Base-by-base conservation (phyloP, 2,797 vertebrate genomes). In the Sciurus vulgaris region DNA sequence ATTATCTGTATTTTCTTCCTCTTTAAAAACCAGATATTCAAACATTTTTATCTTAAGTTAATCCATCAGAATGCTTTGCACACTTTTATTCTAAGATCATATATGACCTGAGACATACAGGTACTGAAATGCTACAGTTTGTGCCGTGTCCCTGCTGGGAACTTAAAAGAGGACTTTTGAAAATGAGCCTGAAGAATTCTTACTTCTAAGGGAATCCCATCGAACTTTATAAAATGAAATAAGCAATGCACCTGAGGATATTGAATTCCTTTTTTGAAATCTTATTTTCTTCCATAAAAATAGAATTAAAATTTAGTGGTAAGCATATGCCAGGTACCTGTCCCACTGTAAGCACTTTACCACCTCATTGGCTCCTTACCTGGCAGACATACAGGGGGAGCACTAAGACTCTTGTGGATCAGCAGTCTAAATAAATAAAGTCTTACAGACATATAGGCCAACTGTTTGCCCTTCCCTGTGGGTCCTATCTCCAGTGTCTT, bases 21-120 rank as follows among this genome's bases (percentile, higher is more conserved):
- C 86, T 72, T 85, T 78, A 44, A 84, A 83, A 95, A 72, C 28
- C 41, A 91, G 78, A 22, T 91, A 49, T 92, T 87, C 77, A 91
- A 51, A 59, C 69, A 82, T 89, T 56, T 94, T n/a, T 92, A 76
- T 84, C 74, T 49, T 79, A 20, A 28, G 86, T 81, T 81, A 41
- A 69, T 72, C 86, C 35, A 86, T 86, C 69, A 30, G 95, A 93
- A 88, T 24, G 33, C 33, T 94, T 86, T 69, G 81, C 90, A 67
- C 54, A 73, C 54, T 86, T 93, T 73, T 51, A 41, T 94, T 7
- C 51, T 79, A 63, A 74, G 92, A 14, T 86, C 12, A 5, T 2
- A 1, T 79, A 44, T 89, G 72, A 65, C 44, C 91, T 63, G 86
- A 91, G 81, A 84, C 20, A 24, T 41, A 56, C 86, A 93, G 92